A percentile compares a stretch with the other conserved stretches of the same genome.
These are phyloP conservation scores for Trematomus loennbergii DNA, from an alignment of 2,113 vertebrate species.

Conservation along the genomic window DNA sequence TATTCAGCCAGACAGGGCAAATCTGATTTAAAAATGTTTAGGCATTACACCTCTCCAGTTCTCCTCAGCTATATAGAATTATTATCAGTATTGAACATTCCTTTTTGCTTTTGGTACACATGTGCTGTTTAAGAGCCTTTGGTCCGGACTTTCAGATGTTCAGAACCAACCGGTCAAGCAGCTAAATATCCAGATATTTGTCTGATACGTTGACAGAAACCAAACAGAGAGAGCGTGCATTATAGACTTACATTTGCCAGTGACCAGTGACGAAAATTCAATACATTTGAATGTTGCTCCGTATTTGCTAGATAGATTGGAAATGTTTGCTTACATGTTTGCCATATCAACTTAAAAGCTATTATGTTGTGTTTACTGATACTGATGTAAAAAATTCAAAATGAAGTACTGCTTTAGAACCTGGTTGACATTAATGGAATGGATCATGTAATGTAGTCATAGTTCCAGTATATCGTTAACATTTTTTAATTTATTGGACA, in stretches of 20 bases:
- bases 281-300: neutral
- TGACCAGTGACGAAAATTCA: neutral
- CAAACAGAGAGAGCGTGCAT: too few relatives aligned
- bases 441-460: too few relatives aligned
- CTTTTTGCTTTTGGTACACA: neutral
- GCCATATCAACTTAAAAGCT: neutral
- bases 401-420: too few relatives aligned
- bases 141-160: neutral
- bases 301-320: neutral
- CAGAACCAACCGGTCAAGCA: neutral
- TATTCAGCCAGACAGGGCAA: neutral
- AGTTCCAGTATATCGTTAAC: neutral
- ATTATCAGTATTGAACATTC: neutral
- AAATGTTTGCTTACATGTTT: neutral
- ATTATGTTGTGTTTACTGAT: neutral
- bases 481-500: neutral
- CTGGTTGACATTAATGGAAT: too few relatives aligned
- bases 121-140: neutral
- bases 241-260: neutral
- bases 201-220: too few relatives aligned
- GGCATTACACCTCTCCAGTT: too few relatives aligned
- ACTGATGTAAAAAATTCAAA: too few relatives aligned
- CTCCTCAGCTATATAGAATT: neutral
- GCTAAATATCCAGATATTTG: too few relatives aligned
- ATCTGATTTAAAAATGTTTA: neutral